Percentiles rank a stretch among this genome's conserved stretches.
Evolutionary conservation across 2,113 vertebrate genomes (phyloP).

Genomic region (Phylloscopus whistleri): DNA sequence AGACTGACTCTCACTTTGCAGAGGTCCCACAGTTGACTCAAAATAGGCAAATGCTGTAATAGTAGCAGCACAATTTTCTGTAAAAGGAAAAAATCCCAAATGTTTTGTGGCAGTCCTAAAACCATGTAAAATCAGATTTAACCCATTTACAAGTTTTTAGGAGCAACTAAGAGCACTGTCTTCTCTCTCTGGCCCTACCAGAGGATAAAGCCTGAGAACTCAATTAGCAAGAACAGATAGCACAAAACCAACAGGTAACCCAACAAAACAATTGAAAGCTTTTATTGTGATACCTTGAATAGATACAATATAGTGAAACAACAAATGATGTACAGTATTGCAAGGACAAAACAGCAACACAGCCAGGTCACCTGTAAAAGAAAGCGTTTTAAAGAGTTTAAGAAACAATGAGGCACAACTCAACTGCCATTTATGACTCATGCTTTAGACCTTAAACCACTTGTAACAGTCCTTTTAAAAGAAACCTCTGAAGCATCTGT

Average conservation of each 20-base stretch:
- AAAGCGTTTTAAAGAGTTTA: slow-evolving; percentile 69
- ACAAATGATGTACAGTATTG: slow-evolving; percentile 83
- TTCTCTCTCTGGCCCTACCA: background rate
- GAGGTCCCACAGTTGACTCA: background rate
- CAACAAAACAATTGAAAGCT: slow-evolving; percentile 78
- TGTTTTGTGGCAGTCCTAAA: background rate
- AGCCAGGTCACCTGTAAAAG: slow-evolving; percentile 79
- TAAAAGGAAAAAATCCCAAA: background rate
- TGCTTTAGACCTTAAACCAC: slow-evolving; percentile 76
- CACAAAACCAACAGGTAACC: background rate
- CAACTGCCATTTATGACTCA: slow-evolving; percentile 78
- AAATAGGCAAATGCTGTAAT: background rate
- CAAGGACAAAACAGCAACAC: slow-evolving; percentile 83
- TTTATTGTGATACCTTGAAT: slow-evolving; percentile 91
- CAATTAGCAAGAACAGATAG: background rate
- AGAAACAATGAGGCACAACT: slow-evolving; percentile 79
- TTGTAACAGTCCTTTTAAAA: slow-evolving; percentile 73
- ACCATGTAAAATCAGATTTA: background rate
- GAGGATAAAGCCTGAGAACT: background rate
- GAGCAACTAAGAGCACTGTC: background rate
- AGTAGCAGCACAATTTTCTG: background rate
- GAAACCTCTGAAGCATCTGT: slow-evolving; percentile 54
- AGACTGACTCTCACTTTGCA: background rate
- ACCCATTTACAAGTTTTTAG: background rate
- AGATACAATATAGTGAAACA: slow-evolving; percentile 91